Percentiles rank a stretch among this genome's conserved stretches.
Evolutionary conservation across 2,797 vertebrate genomes (phyloP).

Genomic region (Cirrhinus molitorella): DNA sequence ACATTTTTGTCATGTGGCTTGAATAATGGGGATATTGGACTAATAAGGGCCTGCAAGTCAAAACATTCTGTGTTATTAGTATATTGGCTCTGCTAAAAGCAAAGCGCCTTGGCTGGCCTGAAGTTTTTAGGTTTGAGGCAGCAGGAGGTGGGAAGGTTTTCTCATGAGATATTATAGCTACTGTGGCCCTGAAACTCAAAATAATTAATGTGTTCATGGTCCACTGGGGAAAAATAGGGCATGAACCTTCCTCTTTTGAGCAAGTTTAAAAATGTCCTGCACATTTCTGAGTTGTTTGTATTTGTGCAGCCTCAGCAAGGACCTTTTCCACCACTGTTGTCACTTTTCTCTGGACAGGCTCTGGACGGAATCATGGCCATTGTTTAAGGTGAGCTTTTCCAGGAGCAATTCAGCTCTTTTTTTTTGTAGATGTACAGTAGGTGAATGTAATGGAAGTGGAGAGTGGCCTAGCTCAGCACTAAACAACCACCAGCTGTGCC

Average conservation of each 20-base stretch:
- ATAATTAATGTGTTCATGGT: constrained; percentile 66
- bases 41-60: constrained; percentile 53
- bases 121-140: constrained; percentile 61
- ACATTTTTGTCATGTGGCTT: constrained; percentile 42
- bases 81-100: constrained; percentile 63
- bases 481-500: constrained; percentile 52
- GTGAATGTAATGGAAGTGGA: constrained; percentile 4
- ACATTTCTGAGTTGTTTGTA: constrained; percentile 45
- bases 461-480: constrained; percentile 36
- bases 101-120: constrained; percentile 60
- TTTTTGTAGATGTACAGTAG: constrained; percentile 1
- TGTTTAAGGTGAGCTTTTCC: constrained; percentile 18
- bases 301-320: constrained; percentile 45
- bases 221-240: constrained; percentile 42
- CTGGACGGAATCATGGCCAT: constrained; percentile 7
- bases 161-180: constrained; percentile 63
- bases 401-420: constrained; percentile 20
- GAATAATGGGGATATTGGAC: constrained; percentile 49
- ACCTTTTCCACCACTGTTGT: constrained; percentile 17
- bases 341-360: constrained; percentile 22
- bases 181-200: constrained; percentile 60
- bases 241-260: constrained; percentile 28
- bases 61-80: constrained; percentile 66
- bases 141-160: constrained; percentile 27
- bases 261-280: constrained; percentile 36